Evolutionary conservation across 64 coral and sea anemone genomes (phyloP), one percentile per base, ranked within the genome.

Genomic region (Anthopleura sola): DNA sequence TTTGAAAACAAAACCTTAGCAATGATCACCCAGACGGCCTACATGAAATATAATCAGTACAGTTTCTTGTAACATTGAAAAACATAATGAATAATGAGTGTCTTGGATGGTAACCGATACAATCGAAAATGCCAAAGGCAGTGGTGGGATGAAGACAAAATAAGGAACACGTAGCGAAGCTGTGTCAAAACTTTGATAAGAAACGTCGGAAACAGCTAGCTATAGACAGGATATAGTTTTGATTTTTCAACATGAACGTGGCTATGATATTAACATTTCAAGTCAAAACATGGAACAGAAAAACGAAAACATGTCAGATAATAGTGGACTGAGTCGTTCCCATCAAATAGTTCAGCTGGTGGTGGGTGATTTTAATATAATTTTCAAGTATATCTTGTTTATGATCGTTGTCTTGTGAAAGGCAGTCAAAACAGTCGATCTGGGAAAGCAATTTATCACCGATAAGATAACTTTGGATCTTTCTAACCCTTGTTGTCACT

Each of bases 181-280:
- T 79, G 31, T 79, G 76, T 79, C 76, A 79, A 44, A 79, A 44
- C 19, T 48, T 79, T 79, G 76, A 79, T 79, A 79, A 79, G 44
- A 48, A 79, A 79, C 44, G 76, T 79, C 76, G 76, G 76, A 79
- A 79, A 23, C 37, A 79, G 39, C 66, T 71, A 71, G 66, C 66
- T 71, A 71, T 24, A 26, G 76, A 79, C 76, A 79, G 76, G 76
- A 79, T 44, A 79, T 79, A 38, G 76, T 46, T 79, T 79, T 23
- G 47, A 48, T 79, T 44, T 77, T 79, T 24, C 34, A 79, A 79
- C 44, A 48, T 71, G 26, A 71, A 71, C 3, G 31, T 71, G 24
- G 66, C 66, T 71, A 71, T 71, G 66, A 71, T 71, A 71, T 71
- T 34, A 71, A 71, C 28, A 71, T 14, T 71, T 71, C 10, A 71